Evolutionary conservation across 2,113 vertebrate species (phyloP).

Genomic region (Monopterus albus): DNA sequence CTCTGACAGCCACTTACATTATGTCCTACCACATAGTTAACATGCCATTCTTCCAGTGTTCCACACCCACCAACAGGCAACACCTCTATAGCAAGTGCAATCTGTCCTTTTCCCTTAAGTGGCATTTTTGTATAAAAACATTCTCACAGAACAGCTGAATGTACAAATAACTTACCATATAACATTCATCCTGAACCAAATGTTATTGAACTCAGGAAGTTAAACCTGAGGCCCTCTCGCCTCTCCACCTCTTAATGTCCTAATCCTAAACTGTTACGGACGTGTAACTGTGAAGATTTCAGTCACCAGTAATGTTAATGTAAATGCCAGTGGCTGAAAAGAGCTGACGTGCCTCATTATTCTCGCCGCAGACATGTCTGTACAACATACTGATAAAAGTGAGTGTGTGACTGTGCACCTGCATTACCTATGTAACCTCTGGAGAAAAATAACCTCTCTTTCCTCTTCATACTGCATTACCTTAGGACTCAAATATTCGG

Average conservation of each 20-base stretch:
- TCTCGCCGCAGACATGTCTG: not conserved
- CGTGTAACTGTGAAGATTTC: not conserved
- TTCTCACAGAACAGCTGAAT: not conserved
- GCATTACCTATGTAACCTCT: conserved; percentile 12
- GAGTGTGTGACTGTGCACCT: conserved; percentile 32
- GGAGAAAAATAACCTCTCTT: not conserved
- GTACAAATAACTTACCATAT: not conserved
- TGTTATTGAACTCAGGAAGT: not conserved
- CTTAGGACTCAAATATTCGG: not conserved
- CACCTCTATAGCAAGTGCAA: not conserved
- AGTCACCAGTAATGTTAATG: not conserved
- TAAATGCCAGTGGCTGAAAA: not conserved
- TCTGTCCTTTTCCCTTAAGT: not conserved
- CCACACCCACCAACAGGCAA: conserved; percentile 44
- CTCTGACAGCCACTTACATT: conserved; percentile 31
- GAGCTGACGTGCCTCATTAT: not conserved
- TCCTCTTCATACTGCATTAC: not conserved
- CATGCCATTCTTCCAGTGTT: conserved; percentile 51
- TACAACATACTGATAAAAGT: not conserved
- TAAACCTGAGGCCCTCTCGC: not conserved
- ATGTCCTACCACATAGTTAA: conserved; percentile 48
- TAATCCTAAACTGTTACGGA: not conserved
- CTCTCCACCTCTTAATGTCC: not conserved
- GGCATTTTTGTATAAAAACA: not conserved
- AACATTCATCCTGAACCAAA: not conserved